Conservation (phyloP, 2,113 vertebrate species). For the Silurus asotus region DNA sequence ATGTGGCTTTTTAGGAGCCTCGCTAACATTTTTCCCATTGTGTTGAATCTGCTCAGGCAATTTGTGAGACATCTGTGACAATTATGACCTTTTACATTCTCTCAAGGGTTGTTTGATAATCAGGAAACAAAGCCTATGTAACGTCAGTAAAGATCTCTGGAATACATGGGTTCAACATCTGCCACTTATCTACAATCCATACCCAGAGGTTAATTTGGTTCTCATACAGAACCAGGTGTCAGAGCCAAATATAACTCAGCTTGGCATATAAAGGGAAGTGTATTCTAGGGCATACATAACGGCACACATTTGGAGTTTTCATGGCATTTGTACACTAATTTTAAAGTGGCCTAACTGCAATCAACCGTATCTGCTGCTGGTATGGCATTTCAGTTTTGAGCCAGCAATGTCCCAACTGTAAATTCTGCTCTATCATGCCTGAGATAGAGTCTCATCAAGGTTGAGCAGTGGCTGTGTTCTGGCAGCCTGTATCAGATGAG, state of each 20-base stretch:
- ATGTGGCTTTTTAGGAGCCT: slow-evolving; percentile 14
- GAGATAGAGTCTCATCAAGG: slow-evolving; percentile 1
- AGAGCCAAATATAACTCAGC: not conserved
- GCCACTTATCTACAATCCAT: slow-evolving; percentile 29
- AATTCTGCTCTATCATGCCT: slow-evolving; percentile 6
- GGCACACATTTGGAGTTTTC: not conserved
- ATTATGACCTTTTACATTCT: slow-evolving; percentile 5
- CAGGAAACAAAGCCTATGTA: slow-evolving; percentile 7
- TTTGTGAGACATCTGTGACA: slow-evolving; percentile 20
- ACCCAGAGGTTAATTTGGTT: not conserved
- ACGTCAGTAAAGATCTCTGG: not conserved
- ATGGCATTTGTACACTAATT: slow-evolving; percentile 8
- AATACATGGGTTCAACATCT: slow-evolving; percentile 19
- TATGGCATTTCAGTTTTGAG: not conserved
- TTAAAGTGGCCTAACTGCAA: not conserved
- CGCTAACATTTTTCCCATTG: not conserved
- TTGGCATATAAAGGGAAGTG: not conserved
- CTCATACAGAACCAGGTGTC: not conserved
- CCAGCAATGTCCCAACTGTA: not conserved
- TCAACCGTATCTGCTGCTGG: not conserved
- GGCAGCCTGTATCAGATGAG: not conserved
- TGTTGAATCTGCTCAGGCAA: slow-evolving; percentile 1
- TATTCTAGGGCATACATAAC: not conserved
- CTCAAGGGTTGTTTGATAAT: slow-evolving; percentile 16
- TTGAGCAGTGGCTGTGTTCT: slow-evolving; percentile 6